Conservation (phyloP, 2,797 vertebrate species). For the Parambassis ranga region DNA sequence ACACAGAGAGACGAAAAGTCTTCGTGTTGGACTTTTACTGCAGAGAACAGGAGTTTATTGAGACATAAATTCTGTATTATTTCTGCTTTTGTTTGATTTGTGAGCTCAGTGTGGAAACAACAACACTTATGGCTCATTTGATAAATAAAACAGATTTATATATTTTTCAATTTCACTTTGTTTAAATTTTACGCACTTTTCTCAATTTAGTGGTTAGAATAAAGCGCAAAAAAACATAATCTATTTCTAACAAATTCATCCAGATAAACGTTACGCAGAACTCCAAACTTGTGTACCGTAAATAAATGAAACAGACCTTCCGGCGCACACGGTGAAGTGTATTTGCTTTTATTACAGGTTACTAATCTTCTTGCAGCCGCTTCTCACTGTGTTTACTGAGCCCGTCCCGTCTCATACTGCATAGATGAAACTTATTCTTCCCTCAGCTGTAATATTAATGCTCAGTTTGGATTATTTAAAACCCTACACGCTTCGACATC, state of each 20-base stretch:
- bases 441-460: slow-evolving; percentile 42
- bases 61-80: not conserved
- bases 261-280: no score
- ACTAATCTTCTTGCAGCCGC: not conserved
- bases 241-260: no score
- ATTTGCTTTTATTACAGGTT: not conserved
- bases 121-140: not conserved
- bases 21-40: not conserved
- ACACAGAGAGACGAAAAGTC: not conserved
- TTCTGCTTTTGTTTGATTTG: not conserved
- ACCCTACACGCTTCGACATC: not conserved
- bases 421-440: not conserved
- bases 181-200: not conserved
- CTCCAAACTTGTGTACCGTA: no score
- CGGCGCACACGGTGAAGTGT: not conserved
- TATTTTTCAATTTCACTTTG: not conserved
- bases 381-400: not conserved
- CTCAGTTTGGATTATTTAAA: slow-evolving; percentile 44
- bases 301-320: not conserved
- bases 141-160: not conserved
- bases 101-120: not conserved
- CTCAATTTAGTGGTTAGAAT: no score
- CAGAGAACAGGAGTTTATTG: not conserved
- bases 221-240: no score
- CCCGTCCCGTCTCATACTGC: not conserved